Evolutionary conservation across 2,888 invertebrate genomes (phyloP).

Genomic region (Marasmarcha lunaedactyla): DNA sequence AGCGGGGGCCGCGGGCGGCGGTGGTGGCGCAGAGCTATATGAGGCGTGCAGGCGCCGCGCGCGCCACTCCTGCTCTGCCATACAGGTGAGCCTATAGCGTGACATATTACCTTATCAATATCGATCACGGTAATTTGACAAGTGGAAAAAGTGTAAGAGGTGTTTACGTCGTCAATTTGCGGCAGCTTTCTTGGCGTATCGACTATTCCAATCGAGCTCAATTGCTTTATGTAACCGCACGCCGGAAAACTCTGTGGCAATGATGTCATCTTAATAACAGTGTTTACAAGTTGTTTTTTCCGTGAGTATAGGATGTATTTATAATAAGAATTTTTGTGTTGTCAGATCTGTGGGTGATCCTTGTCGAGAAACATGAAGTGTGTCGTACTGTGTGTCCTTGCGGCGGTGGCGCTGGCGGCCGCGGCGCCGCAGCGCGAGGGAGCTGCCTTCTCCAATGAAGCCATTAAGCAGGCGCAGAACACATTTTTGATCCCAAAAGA

Average conservation of each 20-base stretch:
- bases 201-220: too few relatives aligned
- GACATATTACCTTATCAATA: not conserved
- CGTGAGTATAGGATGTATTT: too few relatives aligned
- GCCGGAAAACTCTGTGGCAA: too few relatives aligned
- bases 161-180: slow-evolving; percentile 25
- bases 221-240: too few relatives aligned
- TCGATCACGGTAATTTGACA: slow-evolving; percentile 5
- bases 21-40: slow-evolving; percentile 51
- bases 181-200: slow-evolving; percentile 17
- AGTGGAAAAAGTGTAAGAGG: slow-evolving; percentile 23
- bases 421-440: slow-evolving; percentile 83
- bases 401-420: slow-evolving; percentile 54
- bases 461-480: slow-evolving; percentile 88
- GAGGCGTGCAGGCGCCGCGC: slow-evolving; percentile 42
- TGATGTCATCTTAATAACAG: too few relatives aligned
- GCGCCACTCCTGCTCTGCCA: slow-evolving; percentile 42
- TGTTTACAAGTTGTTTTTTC: too few relatives aligned
- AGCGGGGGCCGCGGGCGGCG: slow-evolving; percentile 31
- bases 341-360: not conserved
- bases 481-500: slow-evolving; percentile 88
- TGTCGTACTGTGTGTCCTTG: slow-evolving; percentile 46
- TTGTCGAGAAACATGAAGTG: slow-evolving; percentile 31
- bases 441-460: slow-evolving; percentile 85
- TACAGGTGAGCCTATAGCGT: slow-evolving; percentile 39
- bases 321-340: not conserved